phyloP scores from a whole-genome alignment of 1,140 invertebrate species.

The Mercenaria mercenaria region DNA sequence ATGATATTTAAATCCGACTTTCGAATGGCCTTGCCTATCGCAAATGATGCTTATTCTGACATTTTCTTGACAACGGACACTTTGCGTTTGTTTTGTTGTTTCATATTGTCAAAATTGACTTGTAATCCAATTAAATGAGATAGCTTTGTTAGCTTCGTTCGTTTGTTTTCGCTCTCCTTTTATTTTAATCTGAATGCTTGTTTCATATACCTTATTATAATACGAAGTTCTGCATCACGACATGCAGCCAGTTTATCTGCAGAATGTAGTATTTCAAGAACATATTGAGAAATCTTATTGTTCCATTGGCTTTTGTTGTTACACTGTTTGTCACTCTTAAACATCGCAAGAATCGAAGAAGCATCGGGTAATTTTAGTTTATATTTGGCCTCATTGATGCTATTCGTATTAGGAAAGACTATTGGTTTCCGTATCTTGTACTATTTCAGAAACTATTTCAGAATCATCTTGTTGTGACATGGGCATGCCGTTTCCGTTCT shows the following conservation, averaged over 20 bases:
- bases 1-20: neutral
- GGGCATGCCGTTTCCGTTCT: too few relatives aligned
- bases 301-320: neutral
- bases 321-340: neutral
- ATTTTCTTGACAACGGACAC: neutral
- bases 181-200: neutral
- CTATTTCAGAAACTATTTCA: too few relatives aligned
- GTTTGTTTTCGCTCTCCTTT: neutral
- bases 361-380: neutral
- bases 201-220: neutral
- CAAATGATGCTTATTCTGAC: neutral
- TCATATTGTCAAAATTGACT: neutral
- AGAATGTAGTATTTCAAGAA: neutral
- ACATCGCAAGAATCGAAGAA: neutral
- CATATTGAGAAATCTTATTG: neutral
- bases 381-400: too few relatives aligned
- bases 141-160: neutral
- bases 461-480: too few relatives aligned
- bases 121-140: neutral
- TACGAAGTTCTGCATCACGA: neutral
- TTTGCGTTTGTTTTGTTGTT: too few relatives aligned
- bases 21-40: neutral
- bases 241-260: neutral
- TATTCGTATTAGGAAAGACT: too few relatives aligned
- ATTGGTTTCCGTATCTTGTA: too few relatives aligned